These are phyloP conservation scores for Paramisgurnus dabryanus DNA, from an alignment of 2,113 vertebrate genomes.

Conservation along the genomic window DNA sequence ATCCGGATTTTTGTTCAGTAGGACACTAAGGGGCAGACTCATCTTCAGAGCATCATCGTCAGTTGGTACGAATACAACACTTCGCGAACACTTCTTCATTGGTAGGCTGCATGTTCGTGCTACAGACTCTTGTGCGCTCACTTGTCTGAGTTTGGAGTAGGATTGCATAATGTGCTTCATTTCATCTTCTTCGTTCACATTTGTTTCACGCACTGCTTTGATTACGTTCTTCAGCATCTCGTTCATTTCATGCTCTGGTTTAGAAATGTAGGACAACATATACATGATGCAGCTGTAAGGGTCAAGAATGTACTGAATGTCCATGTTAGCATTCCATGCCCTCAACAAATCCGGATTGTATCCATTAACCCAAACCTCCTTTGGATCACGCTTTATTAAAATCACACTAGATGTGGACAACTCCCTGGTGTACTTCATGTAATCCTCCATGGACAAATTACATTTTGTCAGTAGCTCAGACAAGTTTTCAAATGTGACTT, in stretches of 20 bases:
- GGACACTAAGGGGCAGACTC: background rate
- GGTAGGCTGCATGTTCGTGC: too few species aligned
- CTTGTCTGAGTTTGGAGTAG: background rate
- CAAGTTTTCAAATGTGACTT: too few species aligned
- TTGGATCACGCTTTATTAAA: background rate
- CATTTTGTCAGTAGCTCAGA: too few species aligned
- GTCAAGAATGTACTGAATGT: slow-evolving; percentile 18
- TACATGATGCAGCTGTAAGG: slow-evolving; percentile 32
- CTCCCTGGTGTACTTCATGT: too few species aligned
- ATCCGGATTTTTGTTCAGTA: background rate
- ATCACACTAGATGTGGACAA: too few species aligned
- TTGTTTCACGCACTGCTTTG: background rate
- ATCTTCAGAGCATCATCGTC: background rate
- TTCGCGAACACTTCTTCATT: background rate
- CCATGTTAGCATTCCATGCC: slow-evolving; percentile 21
- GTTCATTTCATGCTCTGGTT: slow-evolving; percentile 26
- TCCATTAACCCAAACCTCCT: slow-evolving; percentile 8
- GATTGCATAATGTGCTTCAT: background rate
- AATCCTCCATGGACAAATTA: too few species aligned
- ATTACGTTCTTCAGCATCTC: slow-evolving; percentile 1
- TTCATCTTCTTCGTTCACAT: background rate
- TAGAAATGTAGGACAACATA: slow-evolving; percentile 25
- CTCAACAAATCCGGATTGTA: slow-evolving; percentile 18
- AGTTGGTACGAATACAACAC: background rate
- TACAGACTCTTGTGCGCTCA: background rate